A percentile compares a stretch with the other conserved stretches of the same genome.
Evolutionary conservation across 1,140 invertebrate species (phyloP).

Genomic region (Psilanteris sp.): DNA sequence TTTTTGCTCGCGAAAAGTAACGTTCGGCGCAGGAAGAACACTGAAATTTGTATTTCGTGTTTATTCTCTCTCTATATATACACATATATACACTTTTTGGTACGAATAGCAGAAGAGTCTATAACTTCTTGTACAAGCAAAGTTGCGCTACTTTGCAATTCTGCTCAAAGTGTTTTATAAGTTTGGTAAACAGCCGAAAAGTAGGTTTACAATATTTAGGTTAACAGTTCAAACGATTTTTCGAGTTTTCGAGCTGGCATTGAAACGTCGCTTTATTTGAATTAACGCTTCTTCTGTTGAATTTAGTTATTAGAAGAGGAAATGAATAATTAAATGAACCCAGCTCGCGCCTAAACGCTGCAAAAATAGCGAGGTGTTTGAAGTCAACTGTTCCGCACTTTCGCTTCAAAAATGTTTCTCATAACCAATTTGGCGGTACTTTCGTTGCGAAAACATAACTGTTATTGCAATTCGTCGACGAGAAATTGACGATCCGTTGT

Average conservation of each 20-base stretch:
- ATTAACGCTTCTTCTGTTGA: slow-evolving; percentile 11
- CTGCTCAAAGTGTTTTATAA: slow-evolving; percentile 51
- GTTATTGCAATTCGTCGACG: no score
- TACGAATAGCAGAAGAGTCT: slow-evolving; percentile 39
- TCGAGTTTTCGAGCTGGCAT: slow-evolving; percentile 7
- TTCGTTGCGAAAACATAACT: no score
- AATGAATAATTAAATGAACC: background rate
- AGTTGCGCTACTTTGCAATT: slow-evolving; percentile 64
- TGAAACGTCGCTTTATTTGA: slow-evolving; percentile 17
- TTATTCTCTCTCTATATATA: slow-evolving; percentile 29
- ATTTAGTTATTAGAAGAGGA: slow-evolving; percentile 5
- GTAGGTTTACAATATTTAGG: slow-evolving; percentile 47
- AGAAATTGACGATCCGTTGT: no score
- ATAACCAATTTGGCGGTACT: no score
- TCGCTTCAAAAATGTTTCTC: no score
- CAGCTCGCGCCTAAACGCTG: no score
- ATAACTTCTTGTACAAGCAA: slow-evolving; percentile 65
- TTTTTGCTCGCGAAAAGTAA: slow-evolving; percentile 34
- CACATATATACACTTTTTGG: slow-evolving; percentile 34
- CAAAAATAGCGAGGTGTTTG: no score
- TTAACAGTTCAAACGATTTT: slow-evolving; percentile 34
- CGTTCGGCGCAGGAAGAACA: slow-evolving; percentile 17
- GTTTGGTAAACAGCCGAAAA: slow-evolving; percentile 52
- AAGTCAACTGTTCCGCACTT: no score
- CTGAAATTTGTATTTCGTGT: slow-evolving; percentile 49